Base-by-base conservation (phyloP, 2,797 vertebrate genomes). In the Pangasius macronema region DNA sequence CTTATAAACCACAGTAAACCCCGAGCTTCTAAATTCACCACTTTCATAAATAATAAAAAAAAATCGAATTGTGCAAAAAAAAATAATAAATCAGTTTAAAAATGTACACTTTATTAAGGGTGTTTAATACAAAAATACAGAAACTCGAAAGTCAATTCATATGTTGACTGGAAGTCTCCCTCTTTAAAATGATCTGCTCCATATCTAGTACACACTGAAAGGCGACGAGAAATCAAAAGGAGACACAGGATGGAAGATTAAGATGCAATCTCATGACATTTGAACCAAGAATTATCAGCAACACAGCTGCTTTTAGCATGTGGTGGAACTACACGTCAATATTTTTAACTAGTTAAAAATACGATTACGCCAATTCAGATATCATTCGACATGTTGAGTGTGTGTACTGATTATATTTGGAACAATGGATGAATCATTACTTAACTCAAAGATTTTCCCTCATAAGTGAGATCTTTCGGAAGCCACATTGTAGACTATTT, bases 121-220 rank as follows among this genome's bases (percentile, higher is more conserved):
- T 53, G 82, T 83, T 83, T 53, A 68, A 83, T 83, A 83, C 82
- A 83, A 83, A 83, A 83, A 83, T 83, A 83, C 82, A 83, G 82
- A 83, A 82, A 83, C 82, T 53, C 22, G 82, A 83, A 83, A 83
- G 82, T 83, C 82, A 68, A 67, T 83, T 83, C 16, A 33, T 14
- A 53, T 68, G 61, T 83, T 83, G 82, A 68, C 82, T 83, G 82
- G 82, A 46, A 83, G 82, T 83, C 82, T 83, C 63, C 82, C 65
- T 83, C 82, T 83, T 67, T 53, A 33, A 83, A 68, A 83, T 36
- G 82, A 53, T 53, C 82, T 68, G n/a, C 82, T 68, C 30, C 30
- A 36, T 33, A 5, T 68, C 82, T 68, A 36, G 46, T 53, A 83
- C 42, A 83, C 82, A 30, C 46, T 83, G 9, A 10, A 83, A 42